Percentiles rank a stretch among this genome's conserved stretches.
phyloP scores from a whole-genome alignment of 2,888 invertebrate genomes.

The Autographa pulchrina region DNA sequence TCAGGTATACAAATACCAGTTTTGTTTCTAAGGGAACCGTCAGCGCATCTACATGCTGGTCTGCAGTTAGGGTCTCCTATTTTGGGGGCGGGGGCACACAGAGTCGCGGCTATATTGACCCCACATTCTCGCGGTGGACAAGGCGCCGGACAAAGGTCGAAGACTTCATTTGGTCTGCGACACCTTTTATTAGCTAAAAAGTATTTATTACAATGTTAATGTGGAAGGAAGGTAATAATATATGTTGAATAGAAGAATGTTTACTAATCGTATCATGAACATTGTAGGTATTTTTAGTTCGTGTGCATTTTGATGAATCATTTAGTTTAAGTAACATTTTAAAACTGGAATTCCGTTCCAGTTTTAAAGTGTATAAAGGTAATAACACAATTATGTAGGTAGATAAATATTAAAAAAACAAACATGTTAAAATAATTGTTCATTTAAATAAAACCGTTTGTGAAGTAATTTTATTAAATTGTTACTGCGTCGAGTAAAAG shows the following conservation, averaged over 20 bases:
- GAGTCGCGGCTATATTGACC: background rate
- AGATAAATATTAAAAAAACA: too few species aligned
- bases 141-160: background rate
- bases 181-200: background rate
- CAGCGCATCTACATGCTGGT: background rate
- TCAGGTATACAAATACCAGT: background rate
- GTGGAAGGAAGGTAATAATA: too few species aligned
- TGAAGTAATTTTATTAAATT: background rate
- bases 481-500: background rate
- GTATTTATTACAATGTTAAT: too few species aligned
- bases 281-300: background rate
- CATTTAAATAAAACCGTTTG: background rate
- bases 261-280: background rate
- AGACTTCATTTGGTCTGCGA: background rate
- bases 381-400: too few species aligned
- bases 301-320: background rate
- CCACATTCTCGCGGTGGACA: background rate
- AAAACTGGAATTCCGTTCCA: too few species aligned
- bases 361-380: too few species aligned
- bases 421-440: background rate
- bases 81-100: background rate
- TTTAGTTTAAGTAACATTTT: background rate
- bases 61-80: background rate
- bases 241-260: background rate
- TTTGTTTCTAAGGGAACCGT: background rate